Percentiles rank a stretch among this genome's conserved stretches.
phyloP scores from a whole-genome alignment of 2,888 invertebrate species.

The Charanyca ferruginea region DNA sequence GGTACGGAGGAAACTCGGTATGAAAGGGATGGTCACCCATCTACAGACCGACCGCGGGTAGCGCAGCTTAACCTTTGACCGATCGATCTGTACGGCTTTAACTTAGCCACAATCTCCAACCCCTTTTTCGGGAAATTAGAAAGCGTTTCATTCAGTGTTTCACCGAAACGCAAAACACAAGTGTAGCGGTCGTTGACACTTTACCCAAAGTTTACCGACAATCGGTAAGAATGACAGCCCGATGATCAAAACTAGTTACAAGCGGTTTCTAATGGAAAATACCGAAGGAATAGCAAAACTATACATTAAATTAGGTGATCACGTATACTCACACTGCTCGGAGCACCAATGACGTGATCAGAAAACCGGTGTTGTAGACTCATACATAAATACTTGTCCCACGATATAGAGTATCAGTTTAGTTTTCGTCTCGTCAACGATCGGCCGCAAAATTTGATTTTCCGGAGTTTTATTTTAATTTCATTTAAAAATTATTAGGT shows the following conservation, averaged over 20 bases:
- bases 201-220: slow-evolving; percentile 34
- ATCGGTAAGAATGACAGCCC: slow-evolving; percentile 31
- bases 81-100: no score
- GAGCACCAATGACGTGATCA: slow-evolving; percentile 48
- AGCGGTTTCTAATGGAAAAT: slow-evolving; percentile 64
- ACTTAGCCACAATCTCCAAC: no score
- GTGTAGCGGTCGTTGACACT: slow-evolving; percentile 46
- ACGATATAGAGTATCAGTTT: slow-evolving; percentile 72
- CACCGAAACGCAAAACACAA: slow-evolving; percentile 17
- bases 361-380: slow-evolving; percentile 68
- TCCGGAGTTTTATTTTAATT: slow-evolving; percentile 81
- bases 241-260: slow-evolving; percentile 48
- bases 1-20: no score
- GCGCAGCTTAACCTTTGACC: no score
- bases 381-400: slow-evolving; percentile 76
- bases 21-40: no score
- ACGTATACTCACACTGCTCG: slow-evolving; percentile 48
- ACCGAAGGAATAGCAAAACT: slow-evolving; percentile 54
- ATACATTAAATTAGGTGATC: slow-evolving; percentile 59
- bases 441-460: slow-evolving; percentile 80
- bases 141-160: slow-evolving; percentile 11
- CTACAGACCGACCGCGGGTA: no score
- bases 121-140: background rate
- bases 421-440: slow-evolving; percentile 70
- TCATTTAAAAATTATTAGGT: slow-evolving; percentile 81